phyloP scores from a whole-genome alignment of 2,888 invertebrate genomes.

The Xiphydria camelus region DNA sequence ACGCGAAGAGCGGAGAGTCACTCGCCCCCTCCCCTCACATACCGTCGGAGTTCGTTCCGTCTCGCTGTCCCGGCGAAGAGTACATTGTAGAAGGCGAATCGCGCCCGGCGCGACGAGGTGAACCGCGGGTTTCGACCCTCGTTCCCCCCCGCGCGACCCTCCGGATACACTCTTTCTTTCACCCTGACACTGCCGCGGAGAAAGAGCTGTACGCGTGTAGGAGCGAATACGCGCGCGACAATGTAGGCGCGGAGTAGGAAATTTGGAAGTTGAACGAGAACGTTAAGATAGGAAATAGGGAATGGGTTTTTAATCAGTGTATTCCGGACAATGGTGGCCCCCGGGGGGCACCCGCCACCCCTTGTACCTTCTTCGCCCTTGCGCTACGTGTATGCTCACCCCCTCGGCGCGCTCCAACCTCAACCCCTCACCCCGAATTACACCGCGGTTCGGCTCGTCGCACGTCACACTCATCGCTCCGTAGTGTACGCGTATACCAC shows the following conservation, averaged over 20 bases:
- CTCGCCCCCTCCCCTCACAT: too few relatives aligned
- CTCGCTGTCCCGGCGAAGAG: too few relatives aligned
- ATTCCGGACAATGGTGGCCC: conserved; percentile 52
- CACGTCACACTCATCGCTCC: conserved; percentile 24
- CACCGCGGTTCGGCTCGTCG: conserved; percentile 20
- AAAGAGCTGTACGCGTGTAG: conserved; percentile 1
- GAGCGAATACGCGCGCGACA: background rate
- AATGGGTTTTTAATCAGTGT: conserved; percentile 56
- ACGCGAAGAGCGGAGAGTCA: too few relatives aligned
- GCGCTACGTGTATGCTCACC: background rate
- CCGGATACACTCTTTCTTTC: background rate
- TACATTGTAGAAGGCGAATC: too few relatives aligned
- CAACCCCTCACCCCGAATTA: conserved; percentile 21
- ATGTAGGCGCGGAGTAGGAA: conserved; percentile 16
- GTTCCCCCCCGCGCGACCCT: conserved; percentile 1
- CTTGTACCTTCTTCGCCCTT: conserved; percentile 43
- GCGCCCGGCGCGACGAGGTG: too few relatives aligned
- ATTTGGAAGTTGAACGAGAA: conserved; percentile 11
- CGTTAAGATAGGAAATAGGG: conserved; percentile 36
- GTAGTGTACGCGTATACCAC: conserved; percentile 18
- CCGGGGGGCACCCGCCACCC: conserved; percentile 46
- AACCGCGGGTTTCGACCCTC: conserved; percentile 14
- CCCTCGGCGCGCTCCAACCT: conserved; percentile 13
- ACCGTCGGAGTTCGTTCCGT: too few relatives aligned
- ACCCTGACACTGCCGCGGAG: conserved; percentile 1